phyloP scores from a whole-genome alignment of 2,888 invertebrate species.

The Icerya purchasi region DNA sequence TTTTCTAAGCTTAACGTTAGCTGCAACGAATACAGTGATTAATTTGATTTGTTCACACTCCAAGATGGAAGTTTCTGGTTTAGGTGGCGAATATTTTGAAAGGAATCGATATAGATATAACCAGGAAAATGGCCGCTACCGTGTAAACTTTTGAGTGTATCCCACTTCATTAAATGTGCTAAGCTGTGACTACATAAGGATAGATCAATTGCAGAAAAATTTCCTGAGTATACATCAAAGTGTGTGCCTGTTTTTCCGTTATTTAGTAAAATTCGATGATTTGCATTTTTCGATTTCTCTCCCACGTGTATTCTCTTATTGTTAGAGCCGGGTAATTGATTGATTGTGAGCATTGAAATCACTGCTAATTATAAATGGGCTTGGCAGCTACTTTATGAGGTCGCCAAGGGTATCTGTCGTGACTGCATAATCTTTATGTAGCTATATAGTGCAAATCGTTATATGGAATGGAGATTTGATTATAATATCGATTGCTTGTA shows the following conservation, averaged over 20 bases:
- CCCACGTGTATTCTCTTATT: conserved; percentile 5
- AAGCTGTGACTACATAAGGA: background rate
- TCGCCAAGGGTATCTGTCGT: background rate
- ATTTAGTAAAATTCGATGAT: background rate
- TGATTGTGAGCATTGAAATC: conserved; percentile 13
- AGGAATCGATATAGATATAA: background rate
- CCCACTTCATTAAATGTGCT: background rate
- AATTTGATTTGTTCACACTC: background rate
- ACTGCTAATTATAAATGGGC: conserved; percentile 11
- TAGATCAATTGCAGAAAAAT: background rate
- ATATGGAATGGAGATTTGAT: too few species aligned
- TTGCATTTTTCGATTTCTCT: conserved; percentile 4
- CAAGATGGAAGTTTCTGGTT: background rate
- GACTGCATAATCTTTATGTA: background rate
- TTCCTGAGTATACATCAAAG: background rate
- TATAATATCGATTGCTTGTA: too few species aligned
- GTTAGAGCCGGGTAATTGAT: conserved; percentile 7
- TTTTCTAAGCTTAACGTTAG: background rate
- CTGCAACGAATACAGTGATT: background rate
- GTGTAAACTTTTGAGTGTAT: background rate
- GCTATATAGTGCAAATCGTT: conserved; percentile 7
- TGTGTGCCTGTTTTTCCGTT: background rate
- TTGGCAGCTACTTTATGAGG: conserved; percentile 9
- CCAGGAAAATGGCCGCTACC: background rate
- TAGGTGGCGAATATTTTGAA: background rate